Evolutionary conservation across 2,113 vertebrate species (phyloP), one percentile per base, ranked within the genome.

Genomic region (Pygoscelis antarcticus): DNA sequence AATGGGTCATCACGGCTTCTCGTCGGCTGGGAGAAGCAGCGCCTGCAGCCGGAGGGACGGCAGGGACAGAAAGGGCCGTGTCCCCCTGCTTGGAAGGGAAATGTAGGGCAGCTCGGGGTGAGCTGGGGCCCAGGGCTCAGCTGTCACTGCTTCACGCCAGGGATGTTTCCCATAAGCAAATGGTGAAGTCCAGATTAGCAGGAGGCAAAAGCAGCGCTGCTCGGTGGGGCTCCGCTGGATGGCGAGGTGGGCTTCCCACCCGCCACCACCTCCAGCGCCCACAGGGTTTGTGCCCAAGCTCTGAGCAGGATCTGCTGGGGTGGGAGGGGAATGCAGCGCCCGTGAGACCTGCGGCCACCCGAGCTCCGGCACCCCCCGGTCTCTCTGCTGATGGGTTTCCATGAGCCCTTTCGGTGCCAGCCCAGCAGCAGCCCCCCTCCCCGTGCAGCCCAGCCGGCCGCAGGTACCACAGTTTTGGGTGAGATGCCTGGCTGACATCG

Each of bases 211-310:
- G 49, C 40, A 10, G 49, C 1, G 6, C 58, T 27, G 57, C 81
- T 49, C 2, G 1, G 58, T 27, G 57, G 74, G 58, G 13, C 65
- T n/a, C 7, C 0, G 23, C 42, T 19, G 2, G 2, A 42, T 0
- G 5, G 55, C 1, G 7, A 42, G 25, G 30, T 13, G 82, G 38
- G 32, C 36, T 58, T 34, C 54, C 38, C 22, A 18, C 17, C 18
- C 11, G 1, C 25, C n/a, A 9, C 42, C 58, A 9, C 42, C 58
- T 71, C 57, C 23, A 14, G 66, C 51, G 34, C 42, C 64, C 25
- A 8, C 17, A 14, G 30, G 42, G n/a, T 7, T 14, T 0, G 2
- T 57, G 44, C 66, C 51, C 66, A 9, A 38, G 81, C 44, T 34
- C 26, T 0, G 0, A 44, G 57, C 32, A 16, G 65, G 89, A 49